Evolutionary conservation across 2,113 vertebrate species (phyloP), one percentile per base, ranked within the genome.

Genomic region (Vulpes ferrilata): DNA sequence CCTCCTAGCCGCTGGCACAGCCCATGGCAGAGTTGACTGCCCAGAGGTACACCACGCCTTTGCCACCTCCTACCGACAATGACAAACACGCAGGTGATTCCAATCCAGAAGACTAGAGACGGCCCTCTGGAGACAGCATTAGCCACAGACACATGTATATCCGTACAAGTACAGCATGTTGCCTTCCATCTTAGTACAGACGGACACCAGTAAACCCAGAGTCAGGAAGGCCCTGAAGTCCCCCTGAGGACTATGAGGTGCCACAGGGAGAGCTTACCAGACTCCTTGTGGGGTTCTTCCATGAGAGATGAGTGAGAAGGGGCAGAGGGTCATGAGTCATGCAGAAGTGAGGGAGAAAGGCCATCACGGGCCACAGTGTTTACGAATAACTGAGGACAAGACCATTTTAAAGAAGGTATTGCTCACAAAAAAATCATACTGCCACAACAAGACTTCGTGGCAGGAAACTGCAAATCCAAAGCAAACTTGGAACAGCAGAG

Each of bases 141-240:
- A 76, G 74, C 48, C 43, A 5, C 0, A 0, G 3, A 3, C 13
- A 13, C 12, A 1, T 76, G 13, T 87, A 16, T 7, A 11, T 25
- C 9, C 23, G 7, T 17, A 30, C 35, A 13, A n/a, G 30, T 1
- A 43, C 43, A 19, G 43, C 30, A 35, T 0, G 0, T 1, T 20
- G 22, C 67, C 51, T 48, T 60, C 48, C 48, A 30, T 35, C 59
- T 82, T 7, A 4, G 51, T 11, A 7, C 32, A 73, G 53, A 81
- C 1, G 15, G 38, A 60, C 16, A 16, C 64, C 30, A 17, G 23
- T 5, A 65, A 27, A 8, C 12, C 7, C 32, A 55, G 51, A 17
- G 38, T 12, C 15, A 27, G 48, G 9, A 57, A 13, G 43, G 55
- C 86, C 78, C 59, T 4, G 59, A 53, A 16, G 19, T 62, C 53